phyloP scores from a whole-genome alignment of 2,113 vertebrate genomes.

The Cinclus mexicanus region DNA sequence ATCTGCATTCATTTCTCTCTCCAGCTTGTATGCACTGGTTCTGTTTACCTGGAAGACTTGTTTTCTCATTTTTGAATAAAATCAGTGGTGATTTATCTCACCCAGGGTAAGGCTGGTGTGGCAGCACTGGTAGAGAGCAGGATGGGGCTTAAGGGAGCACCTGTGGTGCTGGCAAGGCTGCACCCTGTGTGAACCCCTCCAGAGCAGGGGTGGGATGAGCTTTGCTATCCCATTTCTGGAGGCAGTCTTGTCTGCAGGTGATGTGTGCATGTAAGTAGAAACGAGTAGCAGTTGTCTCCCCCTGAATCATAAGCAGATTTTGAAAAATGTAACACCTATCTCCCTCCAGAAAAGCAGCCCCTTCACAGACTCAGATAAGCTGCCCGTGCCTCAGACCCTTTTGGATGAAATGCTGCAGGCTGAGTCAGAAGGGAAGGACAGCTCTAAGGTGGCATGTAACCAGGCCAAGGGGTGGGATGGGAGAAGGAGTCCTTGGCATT shows the following conservation, averaged over 20 bases:
- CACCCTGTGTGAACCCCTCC: accelerated
- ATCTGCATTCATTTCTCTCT: constrained; percentile 17
- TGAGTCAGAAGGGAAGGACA: background rate
- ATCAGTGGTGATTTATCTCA: background rate
- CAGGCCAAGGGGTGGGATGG: background rate
- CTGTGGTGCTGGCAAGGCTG: background rate
- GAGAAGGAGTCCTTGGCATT: background rate
- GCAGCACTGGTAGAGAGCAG: background rate
- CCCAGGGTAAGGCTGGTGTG: background rate
- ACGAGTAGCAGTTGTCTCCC: background rate
- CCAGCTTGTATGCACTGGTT: background rate
- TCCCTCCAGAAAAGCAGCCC: background rate
- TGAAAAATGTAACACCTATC: background rate
- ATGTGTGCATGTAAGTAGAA: background rate
- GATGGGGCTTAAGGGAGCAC: background rate
- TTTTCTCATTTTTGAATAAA: background rate
- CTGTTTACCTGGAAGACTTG: background rate
- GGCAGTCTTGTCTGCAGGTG: background rate
- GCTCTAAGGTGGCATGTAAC: background rate
- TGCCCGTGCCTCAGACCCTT: background rate
- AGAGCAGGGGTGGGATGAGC: background rate
- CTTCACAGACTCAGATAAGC: background rate
- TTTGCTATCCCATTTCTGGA: background rate
- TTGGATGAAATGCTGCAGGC: background rate
- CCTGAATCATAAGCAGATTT: background rate